phyloP scores from a whole-genome alignment of 2,888 invertebrate genomes.

The Sinelater perroti region DNA sequence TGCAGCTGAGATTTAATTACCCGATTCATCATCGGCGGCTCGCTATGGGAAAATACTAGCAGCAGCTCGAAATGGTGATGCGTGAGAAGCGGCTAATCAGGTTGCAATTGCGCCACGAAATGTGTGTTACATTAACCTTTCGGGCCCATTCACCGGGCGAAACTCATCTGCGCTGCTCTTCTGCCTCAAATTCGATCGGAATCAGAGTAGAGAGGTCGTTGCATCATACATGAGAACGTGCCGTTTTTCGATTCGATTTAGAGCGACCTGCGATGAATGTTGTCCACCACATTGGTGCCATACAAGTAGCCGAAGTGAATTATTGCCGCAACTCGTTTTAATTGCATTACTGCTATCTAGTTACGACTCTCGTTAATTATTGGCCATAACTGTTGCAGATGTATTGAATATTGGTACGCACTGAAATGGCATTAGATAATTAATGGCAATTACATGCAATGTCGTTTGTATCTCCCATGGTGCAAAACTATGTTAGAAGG shows the following conservation, averaged over 20 bases:
- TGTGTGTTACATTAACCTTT: slow-evolving; percentile 19
- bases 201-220: too few relatives aligned
- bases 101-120: slow-evolving; percentile 5
- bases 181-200: too few relatives aligned
- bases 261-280: too few relatives aligned
- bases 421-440: too few relatives aligned
- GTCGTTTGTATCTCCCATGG: too few relatives aligned
- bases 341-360: not conserved
- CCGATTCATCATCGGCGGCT: slow-evolving; percentile 8
- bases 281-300: too few relatives aligned
- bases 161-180: not conserved
- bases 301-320: not conserved
- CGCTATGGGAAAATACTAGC: slow-evolving; percentile 25
- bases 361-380: slow-evolving; percentile 1
- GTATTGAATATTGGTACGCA: too few relatives aligned
- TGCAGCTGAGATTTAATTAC: slow-evolving; percentile 10
- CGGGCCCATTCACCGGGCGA: slow-evolving; percentile 3
- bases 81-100: slow-evolving; percentile 18
- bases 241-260: too few relatives aligned
- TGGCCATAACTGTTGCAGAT: too few relatives aligned
- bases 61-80: slow-evolving; percentile 12
- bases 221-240: too few relatives aligned
- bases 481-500: too few relatives aligned
- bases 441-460: too few relatives aligned
- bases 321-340: not conserved